Percentiles rank a stretch among this genome's conserved stretches.
Conservation (phyloP, 2,888 invertebrate genomes). For the Hypolimnas misippus region DNA sequence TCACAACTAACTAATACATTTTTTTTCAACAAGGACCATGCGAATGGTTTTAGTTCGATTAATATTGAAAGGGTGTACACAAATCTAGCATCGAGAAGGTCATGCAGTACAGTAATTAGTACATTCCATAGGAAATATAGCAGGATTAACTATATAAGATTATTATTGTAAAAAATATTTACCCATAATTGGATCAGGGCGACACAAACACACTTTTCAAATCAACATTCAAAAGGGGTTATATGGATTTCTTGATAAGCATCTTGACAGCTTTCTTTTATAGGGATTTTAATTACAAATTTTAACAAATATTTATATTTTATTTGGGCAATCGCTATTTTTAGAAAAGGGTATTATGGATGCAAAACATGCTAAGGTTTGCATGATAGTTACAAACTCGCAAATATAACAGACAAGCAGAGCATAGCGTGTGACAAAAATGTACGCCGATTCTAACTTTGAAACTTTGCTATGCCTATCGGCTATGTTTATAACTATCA, state of each 20-base stretch:
- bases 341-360: background rate
- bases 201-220: conserved; percentile 78
- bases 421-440: conserved; percentile 13
- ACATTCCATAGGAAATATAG: conserved; percentile 78
- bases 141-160: conserved; percentile 71
- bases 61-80: conserved; percentile 60
- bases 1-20: conserved; percentile 26
- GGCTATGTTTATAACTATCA: too few relatives aligned
- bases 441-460: background rate
- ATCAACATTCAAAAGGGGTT: conserved; percentile 68
- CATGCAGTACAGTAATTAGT: conserved; percentile 77
- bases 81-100: conserved; percentile 60
- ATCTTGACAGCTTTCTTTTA: conserved; percentile 80
- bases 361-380: too few relatives aligned
- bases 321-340: background rate
- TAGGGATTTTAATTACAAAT: conserved; percentile 26
- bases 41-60: conserved; percentile 60
- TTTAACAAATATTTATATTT: conserved; percentile 9
- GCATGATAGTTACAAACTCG: too few relatives aligned
- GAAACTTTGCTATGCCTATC: too few relatives aligned
- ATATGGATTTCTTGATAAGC: conserved; percentile 73
- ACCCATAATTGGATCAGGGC: conserved; percentile 80
- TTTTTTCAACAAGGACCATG: conserved; percentile 62
- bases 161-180: conserved; percentile 81
- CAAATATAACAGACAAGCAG: too few relatives aligned